Evolutionary conservation across 2,888 invertebrate genomes (phyloP).

Genomic region (Sinodicranocentrus sp.): DNA sequence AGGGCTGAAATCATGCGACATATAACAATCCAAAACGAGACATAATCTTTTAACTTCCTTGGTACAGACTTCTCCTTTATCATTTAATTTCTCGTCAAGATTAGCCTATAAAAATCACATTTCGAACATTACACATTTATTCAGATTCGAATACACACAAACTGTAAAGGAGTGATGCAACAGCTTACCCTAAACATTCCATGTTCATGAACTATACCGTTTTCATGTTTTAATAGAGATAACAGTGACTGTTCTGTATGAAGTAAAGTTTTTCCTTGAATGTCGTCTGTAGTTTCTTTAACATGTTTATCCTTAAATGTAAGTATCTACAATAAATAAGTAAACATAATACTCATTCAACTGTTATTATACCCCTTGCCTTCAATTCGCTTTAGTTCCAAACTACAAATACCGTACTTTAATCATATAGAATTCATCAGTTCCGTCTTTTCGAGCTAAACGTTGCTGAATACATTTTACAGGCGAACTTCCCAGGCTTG

Average conservation of each 20-base stretch:
- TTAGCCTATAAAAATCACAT: conserved; percentile 81
- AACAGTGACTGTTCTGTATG: conserved; percentile 88
- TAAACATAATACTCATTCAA: neutral
- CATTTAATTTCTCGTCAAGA: conserved; percentile 83
- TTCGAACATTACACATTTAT: no score
- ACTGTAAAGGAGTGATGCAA: no score
- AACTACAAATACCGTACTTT: conserved; percentile 80
- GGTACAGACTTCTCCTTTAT: conserved; percentile 80
- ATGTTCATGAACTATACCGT: conserved; percentile 88
- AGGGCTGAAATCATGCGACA: conserved; percentile 84
- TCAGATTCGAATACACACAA: no score
- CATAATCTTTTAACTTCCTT: conserved; percentile 83
- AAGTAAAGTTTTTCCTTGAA: conserved; percentile 87
- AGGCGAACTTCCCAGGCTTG: conserved; percentile 85
- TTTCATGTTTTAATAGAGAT: conserved; percentile 84
- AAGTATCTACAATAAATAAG: conserved; percentile 75
- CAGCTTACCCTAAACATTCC: conserved; percentile 85
- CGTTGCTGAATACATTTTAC: conserved; percentile 88
- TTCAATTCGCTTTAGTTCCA: neutral
- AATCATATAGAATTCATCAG: conserved; percentile 85
- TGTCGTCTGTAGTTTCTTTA: conserved; percentile 85
- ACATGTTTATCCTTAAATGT: conserved; percentile 80
- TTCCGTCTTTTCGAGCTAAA: conserved; percentile 85
- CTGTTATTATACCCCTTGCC: neutral
- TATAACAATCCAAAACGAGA: conserved; percentile 86